These are phyloP conservation scores for Sapayoa aenigma DNA, from an alignment of 2,113 vertebrate species.

Conservation along the genomic window DNA sequence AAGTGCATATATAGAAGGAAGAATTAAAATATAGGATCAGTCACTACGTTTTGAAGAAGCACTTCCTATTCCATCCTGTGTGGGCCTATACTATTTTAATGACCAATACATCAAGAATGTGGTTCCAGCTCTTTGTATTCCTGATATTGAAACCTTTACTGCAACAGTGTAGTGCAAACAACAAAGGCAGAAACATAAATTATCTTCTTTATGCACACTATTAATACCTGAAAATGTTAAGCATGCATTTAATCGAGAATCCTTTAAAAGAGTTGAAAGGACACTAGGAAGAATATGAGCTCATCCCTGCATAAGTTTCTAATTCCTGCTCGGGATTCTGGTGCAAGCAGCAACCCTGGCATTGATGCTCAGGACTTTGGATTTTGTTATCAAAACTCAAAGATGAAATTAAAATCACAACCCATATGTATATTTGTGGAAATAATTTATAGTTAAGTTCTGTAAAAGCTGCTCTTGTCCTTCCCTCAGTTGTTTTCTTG, in stretches of 20 bases:
- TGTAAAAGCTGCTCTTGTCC: not conserved
- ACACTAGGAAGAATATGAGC: not conserved
- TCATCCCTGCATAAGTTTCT: not conserved
- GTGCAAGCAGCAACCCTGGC: not conserved
- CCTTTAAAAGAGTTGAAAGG: not conserved
- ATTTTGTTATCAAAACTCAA: not conserved
- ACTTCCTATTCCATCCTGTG: not conserved
- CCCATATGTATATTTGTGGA: not conserved
- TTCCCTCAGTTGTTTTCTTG: not conserved
- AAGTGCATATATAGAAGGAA: not conserved
- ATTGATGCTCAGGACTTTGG: not conserved
- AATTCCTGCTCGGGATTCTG: not conserved
- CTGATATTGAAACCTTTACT: not conserved
- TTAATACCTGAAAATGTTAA: not conserved
- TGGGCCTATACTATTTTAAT: not conserved
- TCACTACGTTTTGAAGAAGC: not conserved
- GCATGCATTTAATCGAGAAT: not conserved
- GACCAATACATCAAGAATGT: not conserved
- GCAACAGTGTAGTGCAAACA: not conserved
- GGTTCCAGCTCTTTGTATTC: not conserved
- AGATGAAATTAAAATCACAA: not conserved
- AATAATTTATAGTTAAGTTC: not conserved
- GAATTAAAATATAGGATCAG: not conserved
- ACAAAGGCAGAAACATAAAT: not conserved
- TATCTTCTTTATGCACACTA: not conserved